These are phyloP conservation scores for Tachuris rubrigastra DNA, from an alignment of 2,113 vertebrate species.

Conservation along the genomic window DNA sequence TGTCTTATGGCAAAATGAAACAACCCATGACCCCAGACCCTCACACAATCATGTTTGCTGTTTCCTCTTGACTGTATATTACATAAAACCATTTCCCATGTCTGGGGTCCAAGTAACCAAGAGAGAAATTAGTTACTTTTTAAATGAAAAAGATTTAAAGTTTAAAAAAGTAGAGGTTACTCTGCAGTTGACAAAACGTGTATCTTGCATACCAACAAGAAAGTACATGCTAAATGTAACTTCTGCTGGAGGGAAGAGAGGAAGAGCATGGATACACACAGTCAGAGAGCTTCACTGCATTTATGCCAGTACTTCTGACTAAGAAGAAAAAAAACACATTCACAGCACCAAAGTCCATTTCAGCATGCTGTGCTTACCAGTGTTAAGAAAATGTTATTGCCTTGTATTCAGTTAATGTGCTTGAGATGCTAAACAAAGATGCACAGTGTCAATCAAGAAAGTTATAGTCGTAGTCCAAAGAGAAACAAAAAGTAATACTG, in stretches of 20 bases:
- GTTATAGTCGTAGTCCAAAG: background rate
- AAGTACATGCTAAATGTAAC: background rate
- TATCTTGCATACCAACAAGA: background rate
- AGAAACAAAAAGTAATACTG: background rate
- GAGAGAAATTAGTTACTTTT: background rate
- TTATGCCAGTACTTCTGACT: background rate
- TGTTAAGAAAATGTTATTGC: background rate
- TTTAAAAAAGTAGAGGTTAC: background rate
- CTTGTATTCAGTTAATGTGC: background rate
- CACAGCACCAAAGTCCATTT: background rate
- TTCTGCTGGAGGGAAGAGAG: background rate
- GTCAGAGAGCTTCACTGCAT: background rate
- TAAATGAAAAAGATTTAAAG: background rate
- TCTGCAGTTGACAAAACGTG: background rate
- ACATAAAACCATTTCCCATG: slow-evolving; percentile 10
- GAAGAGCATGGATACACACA: background rate
- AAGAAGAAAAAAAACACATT: background rate
- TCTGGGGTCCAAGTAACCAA: background rate
- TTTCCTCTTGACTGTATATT: background rate
- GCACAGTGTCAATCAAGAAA: background rate
- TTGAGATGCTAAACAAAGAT: background rate
- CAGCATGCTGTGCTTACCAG: background rate
- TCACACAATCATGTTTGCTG: background rate
- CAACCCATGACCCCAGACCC: background rate
- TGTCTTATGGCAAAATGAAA: background rate